phyloP scores from a whole-genome alignment of 2,797 vertebrate genomes.

The Erpetoichthys calabaricus region DNA sequence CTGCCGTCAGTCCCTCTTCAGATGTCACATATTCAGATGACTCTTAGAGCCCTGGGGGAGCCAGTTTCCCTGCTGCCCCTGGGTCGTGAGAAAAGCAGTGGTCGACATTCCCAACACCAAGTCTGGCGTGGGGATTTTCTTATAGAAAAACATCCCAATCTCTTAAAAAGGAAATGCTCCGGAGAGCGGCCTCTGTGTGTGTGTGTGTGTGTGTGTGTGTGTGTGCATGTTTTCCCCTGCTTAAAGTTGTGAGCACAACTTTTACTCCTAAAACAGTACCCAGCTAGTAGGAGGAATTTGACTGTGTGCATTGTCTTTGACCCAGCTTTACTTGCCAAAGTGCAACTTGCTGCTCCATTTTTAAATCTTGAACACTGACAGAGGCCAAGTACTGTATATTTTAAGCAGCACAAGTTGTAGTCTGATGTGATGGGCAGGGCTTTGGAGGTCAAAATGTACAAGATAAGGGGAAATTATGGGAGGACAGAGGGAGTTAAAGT shows the following conservation, averaged over 20 bases:
- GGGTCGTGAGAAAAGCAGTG: constrained; percentile 80
- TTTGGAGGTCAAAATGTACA: no score
- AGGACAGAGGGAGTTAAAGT: no score
- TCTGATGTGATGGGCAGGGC: no score
- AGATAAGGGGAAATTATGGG: no score
- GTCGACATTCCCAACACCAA: constrained; percentile 67
- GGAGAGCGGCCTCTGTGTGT: constrained; percentile 3
- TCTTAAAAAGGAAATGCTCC: constrained; percentile 8
- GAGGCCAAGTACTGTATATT: no score
- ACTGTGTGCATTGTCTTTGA: background rate
- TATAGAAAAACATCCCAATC: constrained; percentile 33
- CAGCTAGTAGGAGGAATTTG: background rate
- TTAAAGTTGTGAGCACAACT: constrained; percentile 13
- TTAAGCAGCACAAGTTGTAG: no score
- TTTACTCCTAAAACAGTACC: background rate
- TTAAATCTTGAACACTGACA: no score
- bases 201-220: background rate
- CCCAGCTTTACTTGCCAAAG: background rate
- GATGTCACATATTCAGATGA: no score
- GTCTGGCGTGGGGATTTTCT: constrained; percentile 31
- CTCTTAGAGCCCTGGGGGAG: constrained; percentile 30
- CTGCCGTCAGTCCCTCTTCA: no score
- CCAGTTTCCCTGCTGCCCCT: constrained; percentile 29
- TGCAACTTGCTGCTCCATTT: background rate
- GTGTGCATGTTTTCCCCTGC: constrained; percentile 23